phyloP scores from a whole-genome alignment of 2,113 vertebrate genomes.

The Paracanthobrama guichenoti region DNA sequence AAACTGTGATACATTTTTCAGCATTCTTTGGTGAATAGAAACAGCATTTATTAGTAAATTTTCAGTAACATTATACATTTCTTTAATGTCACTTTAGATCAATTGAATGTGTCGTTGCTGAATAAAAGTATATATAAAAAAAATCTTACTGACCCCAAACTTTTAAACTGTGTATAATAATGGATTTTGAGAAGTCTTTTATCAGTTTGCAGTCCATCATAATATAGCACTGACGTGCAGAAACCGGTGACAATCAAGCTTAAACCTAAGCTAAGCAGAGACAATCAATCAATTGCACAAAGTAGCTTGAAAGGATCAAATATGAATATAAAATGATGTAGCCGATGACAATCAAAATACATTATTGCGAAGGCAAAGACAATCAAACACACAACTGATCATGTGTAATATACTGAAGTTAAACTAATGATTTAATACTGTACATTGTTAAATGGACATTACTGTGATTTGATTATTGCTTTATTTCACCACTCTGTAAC shows the following conservation, averaged over 20 bases:
- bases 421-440: constrained; percentile 24
- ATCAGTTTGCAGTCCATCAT: background rate
- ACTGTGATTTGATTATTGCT: constrained; percentile 31
- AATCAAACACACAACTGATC: constrained; percentile 4
- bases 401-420: constrained; percentile 30
- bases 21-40: background rate
- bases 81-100: background rate
- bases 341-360: constrained; percentile 28
- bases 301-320: constrained; percentile 25
- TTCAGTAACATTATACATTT: background rate
- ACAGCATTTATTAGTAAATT: background rate
- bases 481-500: constrained; percentile 25
- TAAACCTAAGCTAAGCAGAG: background rate
- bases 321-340: background rate
- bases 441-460: constrained; percentile 36
- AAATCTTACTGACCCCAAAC: background rate
- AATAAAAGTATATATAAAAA: background rate
- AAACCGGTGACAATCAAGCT: constrained; percentile 32
- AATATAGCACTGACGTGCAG: background rate
- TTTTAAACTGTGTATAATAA: background rate
- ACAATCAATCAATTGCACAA: constrained; percentile 35
- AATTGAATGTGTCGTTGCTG: background rate
- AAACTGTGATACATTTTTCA: background rate
- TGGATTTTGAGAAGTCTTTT: background rate
- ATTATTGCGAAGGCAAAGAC: background rate